Percentiles rank a stretch among this genome's conserved stretches.
Conservation (phyloP, 2,888 invertebrate genomes). For the Orthosia cruda region DNA sequence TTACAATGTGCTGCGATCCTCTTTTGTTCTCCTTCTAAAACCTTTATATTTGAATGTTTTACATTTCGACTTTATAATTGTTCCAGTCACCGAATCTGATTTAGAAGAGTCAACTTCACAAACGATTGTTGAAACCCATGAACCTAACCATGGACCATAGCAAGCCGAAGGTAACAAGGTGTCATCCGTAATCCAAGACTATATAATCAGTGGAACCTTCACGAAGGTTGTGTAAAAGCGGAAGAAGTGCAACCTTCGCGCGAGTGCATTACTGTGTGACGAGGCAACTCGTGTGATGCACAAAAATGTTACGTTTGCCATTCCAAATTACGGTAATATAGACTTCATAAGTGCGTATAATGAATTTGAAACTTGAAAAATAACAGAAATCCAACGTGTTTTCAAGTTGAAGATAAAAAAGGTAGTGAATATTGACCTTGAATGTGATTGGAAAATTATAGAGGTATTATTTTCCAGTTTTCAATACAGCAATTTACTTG, state of each 20-base stretch:
- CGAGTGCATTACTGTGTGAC: constrained; percentile 50
- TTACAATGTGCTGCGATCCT: constrained; percentile 9
- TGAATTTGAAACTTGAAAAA: constrained; percentile 2
- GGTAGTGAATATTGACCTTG: not conserved
- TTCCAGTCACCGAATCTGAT: constrained; percentile 9
- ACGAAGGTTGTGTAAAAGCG: constrained; percentile 51
- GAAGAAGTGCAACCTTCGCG: constrained; percentile 62
- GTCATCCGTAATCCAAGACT: constrained; percentile 35
- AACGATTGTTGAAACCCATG: not conserved
- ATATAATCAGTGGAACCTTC: constrained; percentile 47
- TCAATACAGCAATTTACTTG: not conserved
- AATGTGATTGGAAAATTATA: not conserved
- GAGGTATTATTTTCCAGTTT: not conserved
- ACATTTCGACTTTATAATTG: not conserved
- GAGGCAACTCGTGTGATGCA: constrained; percentile 22
- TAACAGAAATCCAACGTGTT: not conserved
- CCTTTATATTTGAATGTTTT: constrained; percentile 17
- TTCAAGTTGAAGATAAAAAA: not conserved
- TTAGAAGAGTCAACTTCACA: not conserved
- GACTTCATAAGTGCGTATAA: not conserved
- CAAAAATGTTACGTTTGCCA: constrained; percentile 18
- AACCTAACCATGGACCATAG: constrained; percentile 19
- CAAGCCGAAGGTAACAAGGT: constrained; percentile 22
- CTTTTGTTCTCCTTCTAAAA: constrained; percentile 23
- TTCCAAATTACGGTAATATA: constrained; percentile 23